phyloP scores from a whole-genome alignment of 1,140 invertebrate genomes.

The Ooceraea biroi region DNA sequence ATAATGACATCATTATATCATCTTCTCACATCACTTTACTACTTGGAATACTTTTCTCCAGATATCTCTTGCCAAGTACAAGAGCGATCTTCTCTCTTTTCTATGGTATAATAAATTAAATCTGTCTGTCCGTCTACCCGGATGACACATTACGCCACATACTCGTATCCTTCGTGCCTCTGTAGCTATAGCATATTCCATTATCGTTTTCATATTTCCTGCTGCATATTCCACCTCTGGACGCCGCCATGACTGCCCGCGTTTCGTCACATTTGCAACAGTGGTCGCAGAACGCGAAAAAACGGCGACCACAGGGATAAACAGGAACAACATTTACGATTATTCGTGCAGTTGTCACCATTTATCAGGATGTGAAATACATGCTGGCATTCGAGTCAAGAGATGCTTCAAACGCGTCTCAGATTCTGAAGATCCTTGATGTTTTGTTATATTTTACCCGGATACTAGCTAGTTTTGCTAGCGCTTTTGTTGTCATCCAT shows the following conservation, averaged over 20 bases:
- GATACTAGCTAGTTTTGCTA: neutral
- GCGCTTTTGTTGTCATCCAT: neutral
- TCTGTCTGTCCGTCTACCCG: slow-evolving; percentile 1
- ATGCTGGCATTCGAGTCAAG: neutral
- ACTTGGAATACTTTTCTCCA: too few species aligned
- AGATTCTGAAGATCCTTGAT: slow-evolving; percentile 14
- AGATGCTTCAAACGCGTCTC: neutral
- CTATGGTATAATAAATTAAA: slow-evolving; percentile 37
- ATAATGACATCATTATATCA: too few species aligned
- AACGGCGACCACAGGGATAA: neutral
- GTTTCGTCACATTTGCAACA: neutral
- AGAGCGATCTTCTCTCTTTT: too few species aligned
- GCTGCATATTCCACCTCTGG: neutral
- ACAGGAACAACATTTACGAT: neutral
- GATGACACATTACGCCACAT: neutral
- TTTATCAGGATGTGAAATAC: neutral
- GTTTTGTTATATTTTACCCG: neutral
- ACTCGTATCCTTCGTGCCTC: neutral
- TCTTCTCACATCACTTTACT: too few species aligned
- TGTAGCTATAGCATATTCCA: neutral
- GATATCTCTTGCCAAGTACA: too few species aligned
- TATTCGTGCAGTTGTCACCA: neutral
- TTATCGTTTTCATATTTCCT: slow-evolving; percentile 1
- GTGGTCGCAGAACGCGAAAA: neutral
- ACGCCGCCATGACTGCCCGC: neutral